Base-by-base conservation (phyloP, 2,113 vertebrate species). In the Apistogramma diplotaenia region DNA sequence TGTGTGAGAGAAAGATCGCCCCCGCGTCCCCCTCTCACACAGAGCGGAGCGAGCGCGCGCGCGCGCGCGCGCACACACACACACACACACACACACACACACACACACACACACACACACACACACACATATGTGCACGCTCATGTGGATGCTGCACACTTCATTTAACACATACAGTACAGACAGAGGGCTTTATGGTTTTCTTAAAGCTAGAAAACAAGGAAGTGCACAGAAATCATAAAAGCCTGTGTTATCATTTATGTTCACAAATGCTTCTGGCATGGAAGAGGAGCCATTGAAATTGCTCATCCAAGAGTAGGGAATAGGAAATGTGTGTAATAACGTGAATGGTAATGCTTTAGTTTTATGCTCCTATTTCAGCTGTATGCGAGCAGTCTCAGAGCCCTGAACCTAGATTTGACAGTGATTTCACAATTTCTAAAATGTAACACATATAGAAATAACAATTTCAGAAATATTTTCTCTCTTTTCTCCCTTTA, bases 211-310 rank as follows among this genome's bases (percentile, higher is more conserved):
- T 73, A 76, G 85, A 93, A 92, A 93, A 91, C 91, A 93, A 92
- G 86, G 88, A 91, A 88, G 87, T 90, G 84, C 85, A 89, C 82
- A 86, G 86, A 88, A 89, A 94, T 93, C 77, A 87, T 91, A 93
- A 91, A 93, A 94, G 94, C 89, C 83, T 13, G 79, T 84, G 89
- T 93, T 93, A 93, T 94, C 92, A 90, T 94, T 93, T 91, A 87
- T 93, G 86, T 90, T 91, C 90, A 86, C 83, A 92, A 93, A 93
- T 88, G 91, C 91, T 92, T 80, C 81, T 90, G 88, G 87, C 91
- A 71, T 87, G 86, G 81, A 85, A 90, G 89, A 89, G 80, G 88
- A 90, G 85, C 83, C 87, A 92, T 92, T 91, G 88, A 89, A 92
- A 93, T 93, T 90, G 90, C 87, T 93, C 91, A 90, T 91, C 88